phyloP scores from a whole-genome alignment of 2,113 vertebrate genomes.

The Dryoscopus gambensis region DNA sequence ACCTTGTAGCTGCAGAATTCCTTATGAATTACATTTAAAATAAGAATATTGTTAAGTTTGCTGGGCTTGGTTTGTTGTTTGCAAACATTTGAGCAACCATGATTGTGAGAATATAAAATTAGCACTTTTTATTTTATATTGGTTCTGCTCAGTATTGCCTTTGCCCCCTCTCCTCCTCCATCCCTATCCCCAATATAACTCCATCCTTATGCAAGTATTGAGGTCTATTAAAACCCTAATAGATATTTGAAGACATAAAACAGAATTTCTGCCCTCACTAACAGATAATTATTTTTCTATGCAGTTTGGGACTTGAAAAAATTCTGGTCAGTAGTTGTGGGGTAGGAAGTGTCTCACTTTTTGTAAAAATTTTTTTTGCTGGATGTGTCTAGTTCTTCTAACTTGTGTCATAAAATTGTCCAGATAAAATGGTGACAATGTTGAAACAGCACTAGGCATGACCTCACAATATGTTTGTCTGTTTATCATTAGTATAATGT shows the following conservation, averaged over 20 bases:
- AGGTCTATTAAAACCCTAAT: not conserved
- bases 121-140: constrained; percentile 57
- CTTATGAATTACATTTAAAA: not conserved
- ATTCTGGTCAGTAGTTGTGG: not conserved
- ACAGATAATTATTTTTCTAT: not conserved
- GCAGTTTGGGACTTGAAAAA: not conserved
- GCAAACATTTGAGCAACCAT: constrained; percentile 38
- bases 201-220: constrained; percentile 10
- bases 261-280: not conserved
- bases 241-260: not conserved
- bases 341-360: not conserved
- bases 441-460: not conserved
- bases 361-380: not conserved
- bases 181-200: constrained; percentile 11
- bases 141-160: constrained; percentile 33
- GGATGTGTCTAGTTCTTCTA: not conserved
- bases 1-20: constrained; percentile 24
- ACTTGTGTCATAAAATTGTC: not conserved
- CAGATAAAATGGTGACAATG: not conserved
- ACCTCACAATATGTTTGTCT: not conserved
- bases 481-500: not conserved
- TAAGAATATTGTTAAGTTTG: not conserved
- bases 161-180: constrained; percentile 26
- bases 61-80: constrained; percentile 16
- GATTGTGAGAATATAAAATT: constrained; percentile 50